These are phyloP conservation scores for Hiodon alosoides DNA, from an alignment of 2,113 vertebrate genomes.

Conservation along the genomic window DNA sequence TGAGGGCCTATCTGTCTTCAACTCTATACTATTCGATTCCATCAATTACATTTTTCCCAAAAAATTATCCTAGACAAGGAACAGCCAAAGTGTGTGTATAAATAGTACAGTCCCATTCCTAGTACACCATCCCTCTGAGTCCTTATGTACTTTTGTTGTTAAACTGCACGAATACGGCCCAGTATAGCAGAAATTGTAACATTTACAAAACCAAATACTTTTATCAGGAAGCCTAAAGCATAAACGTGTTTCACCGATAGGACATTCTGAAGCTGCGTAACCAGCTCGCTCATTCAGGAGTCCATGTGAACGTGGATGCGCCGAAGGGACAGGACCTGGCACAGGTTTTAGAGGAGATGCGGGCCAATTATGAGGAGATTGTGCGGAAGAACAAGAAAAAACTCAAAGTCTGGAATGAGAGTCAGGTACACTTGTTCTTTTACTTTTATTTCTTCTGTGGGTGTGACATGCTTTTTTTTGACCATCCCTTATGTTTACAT, in stretches of 20 bases:
- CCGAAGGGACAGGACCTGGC: constrained; percentile 71
- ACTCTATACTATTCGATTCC: too few species aligned
- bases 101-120: background rate
- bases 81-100: background rate
- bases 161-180: too few species aligned
- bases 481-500: too few species aligned
- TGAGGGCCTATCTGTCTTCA: constrained; percentile 37
- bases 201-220: too few species aligned
- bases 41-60: too few species aligned
- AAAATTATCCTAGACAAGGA: background rate
- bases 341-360: constrained; percentile 73
- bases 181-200: too few species aligned
- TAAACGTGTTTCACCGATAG: constrained; percentile 44
- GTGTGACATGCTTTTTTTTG: too few species aligned
- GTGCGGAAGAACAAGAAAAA: constrained; percentile 76
- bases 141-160: too few species aligned
- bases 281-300: constrained; percentile 56
- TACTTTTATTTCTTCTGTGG: background rate
- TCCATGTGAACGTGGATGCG: constrained; percentile 78
- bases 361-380: constrained; percentile 73
- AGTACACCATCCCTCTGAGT: too few species aligned
- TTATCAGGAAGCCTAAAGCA: too few species aligned
- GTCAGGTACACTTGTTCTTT: constrained; percentile 58
- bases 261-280: constrained; percentile 64
- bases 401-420: constrained; percentile 70